Evolutionary conservation across 2,113 vertebrate species (phyloP).

Genomic region (Caretta caretta): DNA sequence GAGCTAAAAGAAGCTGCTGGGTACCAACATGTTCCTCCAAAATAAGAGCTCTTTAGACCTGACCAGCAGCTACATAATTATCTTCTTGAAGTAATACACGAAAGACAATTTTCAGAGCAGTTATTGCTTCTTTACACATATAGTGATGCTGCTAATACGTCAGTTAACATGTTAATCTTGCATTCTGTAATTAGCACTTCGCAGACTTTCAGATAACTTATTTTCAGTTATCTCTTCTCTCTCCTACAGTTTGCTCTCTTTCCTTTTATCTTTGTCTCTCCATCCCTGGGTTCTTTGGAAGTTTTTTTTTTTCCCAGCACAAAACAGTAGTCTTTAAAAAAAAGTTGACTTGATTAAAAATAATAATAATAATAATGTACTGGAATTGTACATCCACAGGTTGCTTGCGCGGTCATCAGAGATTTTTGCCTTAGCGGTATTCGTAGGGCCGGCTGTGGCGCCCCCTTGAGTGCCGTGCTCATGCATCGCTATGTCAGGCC

Average conservation of each 20-base stretch:
- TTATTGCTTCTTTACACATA: not conserved
- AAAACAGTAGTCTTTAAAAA: not conserved
- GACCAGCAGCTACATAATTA: too few relatives aligned
- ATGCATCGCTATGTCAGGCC: too few relatives aligned
- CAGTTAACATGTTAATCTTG: not conserved
- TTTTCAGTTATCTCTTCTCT: not conserved
- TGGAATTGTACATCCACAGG: not conserved
- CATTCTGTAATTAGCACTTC: not conserved
- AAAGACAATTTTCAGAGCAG: not conserved
- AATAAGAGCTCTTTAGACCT: not conserved
- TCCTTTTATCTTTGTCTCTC: too few relatives aligned
- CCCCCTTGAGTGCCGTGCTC: too few relatives aligned
- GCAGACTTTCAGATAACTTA: not conserved
- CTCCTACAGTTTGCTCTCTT: not conserved
- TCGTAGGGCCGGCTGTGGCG: too few relatives aligned
- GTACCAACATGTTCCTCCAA: not conserved
- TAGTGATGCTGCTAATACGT: fast-evolving
- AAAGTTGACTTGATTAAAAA: not conserved
- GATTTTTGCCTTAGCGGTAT: too few relatives aligned
- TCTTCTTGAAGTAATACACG: not conserved
- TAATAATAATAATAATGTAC: not conserved
- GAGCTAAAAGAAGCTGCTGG: not conserved
- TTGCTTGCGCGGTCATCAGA: not conserved
- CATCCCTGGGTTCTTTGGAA: not conserved
- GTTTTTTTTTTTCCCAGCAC: not conserved